Percentiles rank a stretch among this genome's conserved stretches.
Conservation (phyloP, 2,888 invertebrate genomes). For the Anodontia alba region DNA sequence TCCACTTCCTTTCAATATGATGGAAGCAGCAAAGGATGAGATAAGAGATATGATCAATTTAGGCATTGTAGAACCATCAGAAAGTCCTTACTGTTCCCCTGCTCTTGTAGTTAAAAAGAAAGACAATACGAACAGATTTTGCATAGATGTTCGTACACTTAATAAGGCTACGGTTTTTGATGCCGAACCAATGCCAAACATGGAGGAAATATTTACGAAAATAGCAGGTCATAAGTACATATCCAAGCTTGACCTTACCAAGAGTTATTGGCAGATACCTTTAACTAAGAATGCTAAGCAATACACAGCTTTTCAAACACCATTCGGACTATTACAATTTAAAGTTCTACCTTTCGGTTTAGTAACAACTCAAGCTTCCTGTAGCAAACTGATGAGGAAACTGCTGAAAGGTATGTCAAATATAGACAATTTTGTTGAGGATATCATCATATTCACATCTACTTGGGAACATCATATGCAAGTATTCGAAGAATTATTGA, state of each 20-base stretch:
- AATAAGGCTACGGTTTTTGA: slow-evolving; percentile 63
- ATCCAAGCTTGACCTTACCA: slow-evolving; percentile 43
- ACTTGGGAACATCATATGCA: slow-evolving; percentile 52
- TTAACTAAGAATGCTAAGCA: not conserved
- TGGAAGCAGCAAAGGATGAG: slow-evolving; percentile 21
- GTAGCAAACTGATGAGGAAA: slow-evolving; percentile 48
- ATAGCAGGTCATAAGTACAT: slow-evolving; percentile 48
- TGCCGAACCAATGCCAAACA: slow-evolving; percentile 62
- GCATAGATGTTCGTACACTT: slow-evolving; percentile 58
- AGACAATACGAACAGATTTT: slow-evolving; percentile 54
- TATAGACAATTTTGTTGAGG: slow-evolving; percentile 55
- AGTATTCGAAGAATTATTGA: slow-evolving; percentile 36
- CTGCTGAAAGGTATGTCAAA: slow-evolving; percentile 35
- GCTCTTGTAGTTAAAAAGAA: slow-evolving; percentile 55
- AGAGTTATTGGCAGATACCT: slow-evolving; percentile 27
- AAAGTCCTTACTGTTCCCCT: slow-evolving; percentile 12
- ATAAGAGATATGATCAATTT: slow-evolving; percentile 30
- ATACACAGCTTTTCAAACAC: slow-evolving; percentile 17
- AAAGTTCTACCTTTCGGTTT: slow-evolving; percentile 21
- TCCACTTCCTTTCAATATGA: slow-evolving; percentile 17
- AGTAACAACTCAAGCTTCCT: slow-evolving; percentile 41
- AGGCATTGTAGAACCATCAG: slow-evolving; percentile 28
- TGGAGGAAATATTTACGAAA: slow-evolving; percentile 61
- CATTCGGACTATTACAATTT: slow-evolving; percentile 23
- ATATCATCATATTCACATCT: slow-evolving; percentile 43